These are phyloP conservation scores for Sipha maydis DNA, from an alignment of 2,888 invertebrate species.

Conservation along the genomic window DNA sequence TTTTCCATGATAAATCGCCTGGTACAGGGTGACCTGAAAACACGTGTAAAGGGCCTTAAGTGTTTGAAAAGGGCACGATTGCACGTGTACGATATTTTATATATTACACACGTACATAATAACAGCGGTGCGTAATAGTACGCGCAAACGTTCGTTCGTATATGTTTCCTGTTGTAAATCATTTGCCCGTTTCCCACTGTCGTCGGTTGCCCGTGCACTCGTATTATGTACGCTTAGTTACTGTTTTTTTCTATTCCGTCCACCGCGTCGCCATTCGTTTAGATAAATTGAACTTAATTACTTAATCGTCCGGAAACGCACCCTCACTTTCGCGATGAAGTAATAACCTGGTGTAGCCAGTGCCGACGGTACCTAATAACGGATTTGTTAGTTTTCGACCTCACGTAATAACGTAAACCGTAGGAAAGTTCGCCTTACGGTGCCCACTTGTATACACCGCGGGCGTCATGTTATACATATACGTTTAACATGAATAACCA, in stretches of 20 bases:
- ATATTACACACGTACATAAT: background rate
- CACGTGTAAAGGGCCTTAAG: slow-evolving; percentile 52
- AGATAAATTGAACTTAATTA: slow-evolving; percentile 49
- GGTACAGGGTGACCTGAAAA: slow-evolving; percentile 31
- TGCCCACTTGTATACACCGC: too few species aligned
- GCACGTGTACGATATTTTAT: background rate
- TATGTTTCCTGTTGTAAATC: slow-evolving; percentile 54
- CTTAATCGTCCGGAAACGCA: slow-evolving; percentile 46
- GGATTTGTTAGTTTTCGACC: background rate
- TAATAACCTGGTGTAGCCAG: background rate
- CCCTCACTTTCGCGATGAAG: background rate
- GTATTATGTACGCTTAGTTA: background rate
- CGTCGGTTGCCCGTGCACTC: background rate
- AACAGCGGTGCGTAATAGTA: background rate
- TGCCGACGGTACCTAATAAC: background rate
- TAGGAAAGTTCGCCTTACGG: too few species aligned
- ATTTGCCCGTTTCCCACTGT: slow-evolving; percentile 45
- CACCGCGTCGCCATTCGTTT: background rate
- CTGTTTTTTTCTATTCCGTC: background rate
- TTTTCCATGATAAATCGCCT: slow-evolving; percentile 26
- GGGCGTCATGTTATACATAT: too few species aligned
- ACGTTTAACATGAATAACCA: too few species aligned
- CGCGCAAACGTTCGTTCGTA: background rate
- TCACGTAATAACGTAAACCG: background rate
- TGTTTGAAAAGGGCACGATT: slow-evolving; percentile 38